Evolutionary conservation across 2,797 vertebrate species (phyloP), one percentile per base, ranked within the genome.

Genomic region (Capromys pilorides): DNA sequence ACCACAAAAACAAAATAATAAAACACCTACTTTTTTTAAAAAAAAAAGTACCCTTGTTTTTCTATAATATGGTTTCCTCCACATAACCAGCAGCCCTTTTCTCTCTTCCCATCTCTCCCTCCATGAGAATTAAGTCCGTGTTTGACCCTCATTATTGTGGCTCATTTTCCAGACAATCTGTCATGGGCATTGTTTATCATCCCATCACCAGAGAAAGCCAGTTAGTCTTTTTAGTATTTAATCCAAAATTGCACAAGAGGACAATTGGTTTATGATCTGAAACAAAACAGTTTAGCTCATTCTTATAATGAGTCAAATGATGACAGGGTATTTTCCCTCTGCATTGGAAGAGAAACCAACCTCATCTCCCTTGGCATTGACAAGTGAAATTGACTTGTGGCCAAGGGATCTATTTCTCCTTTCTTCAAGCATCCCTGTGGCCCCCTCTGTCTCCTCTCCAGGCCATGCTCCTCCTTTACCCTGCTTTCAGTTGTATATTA

Each of bases 111-210:
- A 90, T 87, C 75, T 57, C 71, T 67, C 95, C 80, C 87, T 96
- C 91, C 39, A 51, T 3, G 0, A 5, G 73, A 59, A 95, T 93
- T 97, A 94, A 95, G 77, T 91, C 95, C 69, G 33, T 51, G 92
- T 96, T 89, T 96, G 94, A 85, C 80, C 71, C 75, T 96, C 94
- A 67, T 96, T 91, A 86, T 78, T 86, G 67, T 2, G 18, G 92
- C 93, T 96, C 97, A 49, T 86, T 96, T 91, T 66, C 94, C 93
- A 95, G 86, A 28, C 59, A 90, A 61, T 95, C 95, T 93, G 93
- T 97, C 97, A 94, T 16, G 88, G 59, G 75, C 75, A 39, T 21
- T 80, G 54, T 88, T 96, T 62, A 88, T 94, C 86, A 62, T 84
- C 71, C 39, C 82, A 39, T 82, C 97, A 91, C 79, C 22, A 0